Evolutionary conservation across 2,113 vertebrate genomes (phyloP), one percentile per base, ranked within the genome.

Genomic region (Chaetura pelagica): DNA sequence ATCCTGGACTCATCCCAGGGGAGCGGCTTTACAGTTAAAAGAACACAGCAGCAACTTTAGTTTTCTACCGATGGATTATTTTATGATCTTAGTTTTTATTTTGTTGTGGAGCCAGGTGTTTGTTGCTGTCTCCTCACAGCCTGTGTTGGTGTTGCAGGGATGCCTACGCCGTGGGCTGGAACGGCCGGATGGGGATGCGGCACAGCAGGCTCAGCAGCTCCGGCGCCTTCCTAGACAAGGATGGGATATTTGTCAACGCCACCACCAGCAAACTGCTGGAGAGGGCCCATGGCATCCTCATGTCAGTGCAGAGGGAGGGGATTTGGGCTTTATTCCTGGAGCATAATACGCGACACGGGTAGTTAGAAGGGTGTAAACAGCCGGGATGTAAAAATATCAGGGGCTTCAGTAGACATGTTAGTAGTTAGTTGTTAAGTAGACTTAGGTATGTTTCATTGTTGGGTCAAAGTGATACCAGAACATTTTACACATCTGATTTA

Each of bases 221-320:
- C 2, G 51, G 98, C 49, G 80, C 98, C 77, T 92, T 98, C 73
- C 92, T 98, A 55, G 99, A 99, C 55, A 99, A 99, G 64, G 99
- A 99, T 6, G 99, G 99, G 22, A 98, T 99, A 96, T 99, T 99
- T 12, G 90, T 99, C 91, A 99, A 98, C 92, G 88, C 99, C 0
- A 98, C 98, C 89, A 99, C 98, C 98, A 99, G 99, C 98, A 99
- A 99, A 92, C 98, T 99, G 49, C 98, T 99, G 89, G 99, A 99
- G 96, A 98, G 99, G 90, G 99, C 99, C 23, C 99, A 99, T 29
- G 99, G 99, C 96, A 99, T 99, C 97, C 99, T 99, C 93, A 99
- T 99, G 99, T 99, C 93, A 99, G 99, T 98, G 86, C 63, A 48
- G n/a, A 91, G 88, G 19, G 54, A 57, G 51, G 59, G n/a, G 34